phyloP scores from a whole-genome alignment of 2,797 vertebrate species.

The Cetoscarus ocellatus region DNA sequence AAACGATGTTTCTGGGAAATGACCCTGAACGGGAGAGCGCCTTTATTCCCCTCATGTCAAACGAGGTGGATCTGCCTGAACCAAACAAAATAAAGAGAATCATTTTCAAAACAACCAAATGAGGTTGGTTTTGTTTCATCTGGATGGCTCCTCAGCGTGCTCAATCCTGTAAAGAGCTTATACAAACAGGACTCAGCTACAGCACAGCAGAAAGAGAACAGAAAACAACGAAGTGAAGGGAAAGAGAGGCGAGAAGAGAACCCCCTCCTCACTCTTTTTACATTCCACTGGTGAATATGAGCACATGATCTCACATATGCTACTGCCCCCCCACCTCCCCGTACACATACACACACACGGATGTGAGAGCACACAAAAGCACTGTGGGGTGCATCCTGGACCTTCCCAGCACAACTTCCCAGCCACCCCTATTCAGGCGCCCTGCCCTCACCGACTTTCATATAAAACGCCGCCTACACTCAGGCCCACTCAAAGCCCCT shows the following conservation, averaged over 20 bases:
- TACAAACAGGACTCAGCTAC: constrained; percentile 73
- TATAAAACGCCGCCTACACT: constrained; percentile 81
- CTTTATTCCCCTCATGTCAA: constrained; percentile 71
- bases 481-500: constrained; percentile 80
- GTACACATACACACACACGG: constrained; percentile 61
- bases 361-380: constrained; percentile 79
- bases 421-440: constrained; percentile 78
- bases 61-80: constrained; percentile 74
- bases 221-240: constrained; percentile 73
- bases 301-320: constrained; percentile 86
- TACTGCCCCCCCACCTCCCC: constrained; percentile 34
- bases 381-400: constrained; percentile 82
- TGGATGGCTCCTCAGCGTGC: constrained; percentile 71
- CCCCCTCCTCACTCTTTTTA: constrained; percentile 70
- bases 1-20: constrained; percentile 77
- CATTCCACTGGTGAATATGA: constrained; percentile 86
- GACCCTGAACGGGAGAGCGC: constrained; percentile 64
- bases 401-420: constrained; percentile 80
- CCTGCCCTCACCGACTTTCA: constrained; percentile 77
- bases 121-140: constrained; percentile 83
- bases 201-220: constrained; percentile 72
- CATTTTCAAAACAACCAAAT: constrained; percentile 78
- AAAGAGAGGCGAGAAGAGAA: constrained; percentile 32
- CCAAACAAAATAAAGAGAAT: constrained; percentile 81
- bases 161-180: constrained; percentile 81